These are phyloP conservation scores for Urechis unicinctus DNA, from an alignment of 2,888 invertebrate genomes.

Conservation along the genomic window DNA sequence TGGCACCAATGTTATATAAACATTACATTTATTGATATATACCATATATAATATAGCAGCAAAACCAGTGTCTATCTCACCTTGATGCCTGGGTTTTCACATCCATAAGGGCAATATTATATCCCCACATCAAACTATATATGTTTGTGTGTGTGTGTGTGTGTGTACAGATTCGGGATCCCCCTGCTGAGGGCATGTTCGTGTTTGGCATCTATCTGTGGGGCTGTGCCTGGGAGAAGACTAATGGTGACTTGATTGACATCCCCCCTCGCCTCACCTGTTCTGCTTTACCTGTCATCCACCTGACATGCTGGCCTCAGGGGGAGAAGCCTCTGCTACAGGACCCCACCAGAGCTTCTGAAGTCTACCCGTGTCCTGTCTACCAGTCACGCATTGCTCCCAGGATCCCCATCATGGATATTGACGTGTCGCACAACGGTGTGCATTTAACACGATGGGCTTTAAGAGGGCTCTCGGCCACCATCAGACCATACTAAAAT, in stretches of 20 bases:
- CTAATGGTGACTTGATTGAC: slow-evolving; percentile 46
- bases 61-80: too few relatives aligned
- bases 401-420: slow-evolving; percentile 40
- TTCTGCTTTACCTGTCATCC: slow-evolving; percentile 45
- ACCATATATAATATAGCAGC: too few relatives aligned
- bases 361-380: slow-evolving; percentile 46
- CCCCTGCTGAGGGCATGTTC: slow-evolving; percentile 51
- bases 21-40: too few relatives aligned
- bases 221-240: slow-evolving; percentile 50
- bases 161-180: slow-evolving; percentile 42
- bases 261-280: slow-evolving; percentile 37
- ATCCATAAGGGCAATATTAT: too few relatives aligned
- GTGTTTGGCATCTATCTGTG: slow-evolving; percentile 49
- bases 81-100: too few relatives aligned
- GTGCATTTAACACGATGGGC: slow-evolving; percentile 44
- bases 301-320: slow-evolving; percentile 43
- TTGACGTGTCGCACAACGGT: slow-evolving; percentile 42
- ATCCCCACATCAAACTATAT: neutral
- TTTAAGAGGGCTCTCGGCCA: slow-evolving; percentile 44
- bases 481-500: slow-evolving; percentile 44
- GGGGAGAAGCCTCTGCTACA: slow-evolving; percentile 38
- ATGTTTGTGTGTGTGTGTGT: too few relatives aligned
- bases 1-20: too few relatives aligned
- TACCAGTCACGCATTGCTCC: slow-evolving; percentile 38
- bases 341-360: slow-evolving; percentile 33